These are phyloP conservation scores for Hystrix brachyura DNA, from an alignment of 2,113 vertebrate genomes.

Conservation along the genomic window DNA sequence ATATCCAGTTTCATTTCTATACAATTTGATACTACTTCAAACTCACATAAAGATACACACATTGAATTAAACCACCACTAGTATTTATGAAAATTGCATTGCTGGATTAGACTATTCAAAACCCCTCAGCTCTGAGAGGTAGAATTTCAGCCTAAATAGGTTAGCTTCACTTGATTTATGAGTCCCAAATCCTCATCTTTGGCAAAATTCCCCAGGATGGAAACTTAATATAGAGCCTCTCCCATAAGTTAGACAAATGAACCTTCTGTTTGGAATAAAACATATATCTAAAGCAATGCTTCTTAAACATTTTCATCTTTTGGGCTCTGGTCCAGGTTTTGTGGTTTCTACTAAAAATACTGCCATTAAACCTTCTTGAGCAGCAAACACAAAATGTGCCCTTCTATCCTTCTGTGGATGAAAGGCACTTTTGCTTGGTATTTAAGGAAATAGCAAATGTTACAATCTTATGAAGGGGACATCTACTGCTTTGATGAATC, in stretches of 20 bases:
- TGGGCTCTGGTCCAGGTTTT: slow-evolving; percentile 41
- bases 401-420: not conserved
- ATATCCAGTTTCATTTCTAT: slow-evolving; percentile 57
- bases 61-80: slow-evolving; percentile 43
- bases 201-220: slow-evolving; percentile 44
- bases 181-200: slow-evolving; percentile 63
- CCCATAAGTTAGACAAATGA: slow-evolving; percentile 59
- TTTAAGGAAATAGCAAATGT: not conserved
- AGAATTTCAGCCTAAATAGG: slow-evolving; percentile 72
- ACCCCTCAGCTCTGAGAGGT: slow-evolving; percentile 31
- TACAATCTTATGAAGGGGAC: not conserved
- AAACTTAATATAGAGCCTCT: slow-evolving; percentile 55
- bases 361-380: not conserved
- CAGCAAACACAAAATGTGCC: not conserved
- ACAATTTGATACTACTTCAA: slow-evolving; percentile 44
- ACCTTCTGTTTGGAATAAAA: slow-evolving; percentile 62
- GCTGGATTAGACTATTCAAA: slow-evolving; percentile 63
- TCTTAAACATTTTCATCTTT: slow-evolving; percentile 71
- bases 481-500: not conserved
- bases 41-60: slow-evolving; percentile 39
- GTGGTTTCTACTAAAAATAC: slow-evolving; percentile 56
- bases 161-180: slow-evolving; percentile 47
- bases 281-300: slow-evolving; percentile 45
- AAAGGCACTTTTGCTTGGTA: not conserved
- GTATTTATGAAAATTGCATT: slow-evolving; percentile 62